Evolutionary conservation across 2,888 invertebrate genomes (phyloP).

Genomic region (Podabrus alpinus): DNA sequence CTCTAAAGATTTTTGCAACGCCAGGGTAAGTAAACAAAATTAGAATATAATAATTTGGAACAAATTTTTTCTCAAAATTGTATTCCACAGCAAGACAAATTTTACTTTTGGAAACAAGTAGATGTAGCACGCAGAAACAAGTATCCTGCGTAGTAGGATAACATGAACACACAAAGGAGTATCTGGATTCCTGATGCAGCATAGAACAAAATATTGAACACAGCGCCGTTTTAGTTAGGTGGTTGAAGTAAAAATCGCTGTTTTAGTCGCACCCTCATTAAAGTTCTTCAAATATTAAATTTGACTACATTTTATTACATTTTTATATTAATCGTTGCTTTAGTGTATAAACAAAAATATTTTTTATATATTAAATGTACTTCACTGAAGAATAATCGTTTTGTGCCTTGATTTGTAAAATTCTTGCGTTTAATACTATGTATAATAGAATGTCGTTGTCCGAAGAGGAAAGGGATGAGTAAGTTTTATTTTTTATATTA

Average conservation of each 20-base stretch:
- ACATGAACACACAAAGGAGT: constrained; percentile 5
- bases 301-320: not conserved
- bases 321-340: not conserved
- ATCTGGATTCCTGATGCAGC: not conserved
- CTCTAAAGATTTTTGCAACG: not conserved
- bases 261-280: constrained; percentile 17
- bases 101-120: not conserved
- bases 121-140: constrained; percentile 12
- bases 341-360: not conserved
- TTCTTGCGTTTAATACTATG: not conserved
- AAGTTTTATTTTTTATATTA: constrained; percentile 54
- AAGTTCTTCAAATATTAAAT: not conserved
- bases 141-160: constrained; percentile 14
- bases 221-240: constrained; percentile 17
- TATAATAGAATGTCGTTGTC: constrained; percentile 61
- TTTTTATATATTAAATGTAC: not conserved
- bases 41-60: not conserved
- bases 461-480: constrained; percentile 74
- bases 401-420: not conserved
- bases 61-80: not conserved
- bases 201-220: constrained; percentile 3
- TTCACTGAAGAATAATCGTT: not conserved
- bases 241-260: constrained; percentile 9
- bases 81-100: not conserved
- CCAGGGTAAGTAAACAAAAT: not conserved